These are phyloP conservation scores for Cygnus buccinator DNA, from an alignment of 2,113 vertebrate species.

Conservation along the genomic window DNA sequence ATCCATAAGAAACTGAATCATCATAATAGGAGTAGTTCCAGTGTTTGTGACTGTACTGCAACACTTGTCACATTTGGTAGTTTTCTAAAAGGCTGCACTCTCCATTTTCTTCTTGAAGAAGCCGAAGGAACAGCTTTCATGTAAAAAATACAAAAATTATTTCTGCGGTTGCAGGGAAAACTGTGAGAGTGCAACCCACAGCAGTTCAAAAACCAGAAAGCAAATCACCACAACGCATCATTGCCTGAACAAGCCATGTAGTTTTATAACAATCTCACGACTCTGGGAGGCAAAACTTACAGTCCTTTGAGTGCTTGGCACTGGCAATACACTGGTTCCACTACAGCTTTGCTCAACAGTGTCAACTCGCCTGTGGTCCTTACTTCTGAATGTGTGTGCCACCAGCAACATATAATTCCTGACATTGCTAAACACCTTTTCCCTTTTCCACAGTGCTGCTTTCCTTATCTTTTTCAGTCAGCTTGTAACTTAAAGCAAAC, in stretches of 20 bases:
- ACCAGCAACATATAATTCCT: not conserved
- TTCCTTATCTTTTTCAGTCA: constrained; percentile 9
- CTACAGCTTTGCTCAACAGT: not conserved
- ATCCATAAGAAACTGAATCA: not conserved
- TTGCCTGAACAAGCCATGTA: not conserved
- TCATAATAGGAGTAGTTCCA: not conserved
- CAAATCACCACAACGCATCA: not conserved
- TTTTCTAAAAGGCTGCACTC: constrained; percentile 19
- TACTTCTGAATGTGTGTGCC: not conserved
- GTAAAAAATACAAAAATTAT: constrained; percentile 27
- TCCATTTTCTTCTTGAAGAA: constrained; percentile 10
- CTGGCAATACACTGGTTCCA: not conserved
- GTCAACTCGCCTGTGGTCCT: not conserved
- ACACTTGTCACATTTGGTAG: constrained; percentile 5
- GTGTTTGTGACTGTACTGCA: constrained; percentile 16
- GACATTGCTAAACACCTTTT: not conserved
- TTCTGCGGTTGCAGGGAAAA: constrained; percentile 24
- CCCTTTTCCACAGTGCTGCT: not conserved
- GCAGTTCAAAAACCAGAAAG: constrained; percentile 8
- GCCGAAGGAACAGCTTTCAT: constrained; percentile 5
- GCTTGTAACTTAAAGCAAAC: constrained; percentile 30
- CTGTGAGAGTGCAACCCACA: constrained; percentile 42
- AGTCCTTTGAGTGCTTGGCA: not conserved
- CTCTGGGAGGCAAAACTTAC: not conserved
- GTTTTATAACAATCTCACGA: not conserved